Evolutionary conservation across 2,113 vertebrate genomes (phyloP).

Genomic region (Accipiter cooperii): DNA sequence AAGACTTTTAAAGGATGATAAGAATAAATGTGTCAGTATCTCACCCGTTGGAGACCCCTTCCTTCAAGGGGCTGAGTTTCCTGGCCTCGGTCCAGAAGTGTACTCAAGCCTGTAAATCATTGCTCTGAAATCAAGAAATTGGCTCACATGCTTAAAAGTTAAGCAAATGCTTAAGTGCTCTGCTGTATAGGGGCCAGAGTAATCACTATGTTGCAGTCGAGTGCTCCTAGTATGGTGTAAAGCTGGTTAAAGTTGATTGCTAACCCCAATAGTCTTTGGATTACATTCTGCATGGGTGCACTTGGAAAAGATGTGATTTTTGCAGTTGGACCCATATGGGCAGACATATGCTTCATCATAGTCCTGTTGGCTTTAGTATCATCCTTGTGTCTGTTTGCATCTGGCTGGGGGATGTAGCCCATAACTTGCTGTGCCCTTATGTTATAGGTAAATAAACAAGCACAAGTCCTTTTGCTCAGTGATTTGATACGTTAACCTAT

Average conservation of each 20-base stretch:
- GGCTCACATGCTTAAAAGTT: background rate
- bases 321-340: conserved; percentile 23
- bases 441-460: background rate
- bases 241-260: background rate
- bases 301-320: background rate
- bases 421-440: background rate
- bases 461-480: background rate
- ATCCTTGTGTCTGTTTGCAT: background rate
- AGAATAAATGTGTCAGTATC: background rate
- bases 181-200: background rate
- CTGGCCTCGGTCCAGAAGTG: background rate
- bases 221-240: background rate
- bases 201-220: background rate
- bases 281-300: background rate
- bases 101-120: background rate
- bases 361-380: background rate
- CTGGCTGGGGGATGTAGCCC: background rate
- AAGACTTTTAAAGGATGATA: background rate
- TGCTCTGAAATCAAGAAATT: background rate
- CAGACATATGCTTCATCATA: conserved; percentile 23
- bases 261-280: background rate
- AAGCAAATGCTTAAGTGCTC: background rate
- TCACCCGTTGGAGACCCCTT: background rate
- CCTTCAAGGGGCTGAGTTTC: background rate
- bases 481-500: background rate